Evolutionary conservation across 2,113 vertebrate genomes (phyloP).

Genomic region (Tychaedon coryphoeus): DNA sequence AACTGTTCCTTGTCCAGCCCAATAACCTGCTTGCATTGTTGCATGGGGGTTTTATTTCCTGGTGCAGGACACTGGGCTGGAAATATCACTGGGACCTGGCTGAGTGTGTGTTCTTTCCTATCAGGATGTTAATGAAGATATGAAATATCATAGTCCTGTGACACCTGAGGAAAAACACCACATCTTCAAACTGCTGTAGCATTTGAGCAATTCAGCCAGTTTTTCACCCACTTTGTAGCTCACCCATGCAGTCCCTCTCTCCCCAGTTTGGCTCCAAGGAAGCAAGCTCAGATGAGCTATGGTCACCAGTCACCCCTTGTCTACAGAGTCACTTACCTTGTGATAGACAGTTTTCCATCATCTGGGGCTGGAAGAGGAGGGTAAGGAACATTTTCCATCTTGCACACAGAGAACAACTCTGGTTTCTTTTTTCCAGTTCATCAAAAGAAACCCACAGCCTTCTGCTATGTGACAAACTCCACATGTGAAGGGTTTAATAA

Average conservation of each 20-base stretch:
- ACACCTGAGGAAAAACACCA: background rate
- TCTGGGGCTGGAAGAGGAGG: accelerated
- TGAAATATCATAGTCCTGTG: background rate
- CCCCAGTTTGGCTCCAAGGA: background rate
- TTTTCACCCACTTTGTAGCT: background rate
- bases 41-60: background rate
- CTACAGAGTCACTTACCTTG: background rate
- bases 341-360: background rate
- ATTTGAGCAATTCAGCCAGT: background rate
- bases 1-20: background rate
- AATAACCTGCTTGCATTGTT: background rate
- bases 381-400: background rate
- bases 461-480: background rate
- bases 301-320: background rate
- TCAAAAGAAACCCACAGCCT: background rate
- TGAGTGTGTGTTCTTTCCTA: background rate
- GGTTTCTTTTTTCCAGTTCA: background rate
- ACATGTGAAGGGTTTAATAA: background rate
- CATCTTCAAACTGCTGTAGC: background rate
- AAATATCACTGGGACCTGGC: background rate
- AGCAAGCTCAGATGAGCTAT: background rate
- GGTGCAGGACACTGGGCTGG: background rate
- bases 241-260: background rate
- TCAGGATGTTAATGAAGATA: background rate
- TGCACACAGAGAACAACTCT: background rate